Percentiles rank a stretch among this genome's conserved stretches.
Evolutionary conservation across 2,113 vertebrate genomes (phyloP).

Genomic region (Spizaetus ornatus): DNA sequence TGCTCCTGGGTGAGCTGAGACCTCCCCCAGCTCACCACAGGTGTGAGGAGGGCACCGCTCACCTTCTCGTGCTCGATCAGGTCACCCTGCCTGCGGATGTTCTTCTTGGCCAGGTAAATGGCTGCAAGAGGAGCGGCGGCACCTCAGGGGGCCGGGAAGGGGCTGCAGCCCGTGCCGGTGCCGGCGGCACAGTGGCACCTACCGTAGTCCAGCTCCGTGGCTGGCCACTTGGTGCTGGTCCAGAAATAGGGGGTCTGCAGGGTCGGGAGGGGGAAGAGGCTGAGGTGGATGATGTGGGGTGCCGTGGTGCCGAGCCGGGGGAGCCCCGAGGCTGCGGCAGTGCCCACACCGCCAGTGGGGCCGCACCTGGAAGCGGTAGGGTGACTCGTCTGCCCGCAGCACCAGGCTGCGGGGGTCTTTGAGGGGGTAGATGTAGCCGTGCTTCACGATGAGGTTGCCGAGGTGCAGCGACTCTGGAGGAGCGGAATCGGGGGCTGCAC

Average conservation of each 20-base stretch:
- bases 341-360: fast-evolving
- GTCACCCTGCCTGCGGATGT: conserved; percentile 88
- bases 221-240: conserved; percentile 87
- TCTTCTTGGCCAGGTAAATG: conserved; percentile 94
- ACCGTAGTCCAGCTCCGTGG: conserved; percentile 92
- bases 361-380: conserved; percentile 90
- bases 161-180: fast-evolving
- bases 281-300: fast-evolving
- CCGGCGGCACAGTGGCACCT: background rate
- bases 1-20: background rate
- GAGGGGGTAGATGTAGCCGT: conserved; percentile 89
- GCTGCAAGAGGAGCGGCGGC: conserved; percentile 62
- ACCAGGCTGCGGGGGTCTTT: conserved; percentile 77
- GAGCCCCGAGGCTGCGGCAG: background rate
- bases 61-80: conserved; percentile 92
- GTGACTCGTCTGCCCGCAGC: conserved; percentile 79
- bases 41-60: background rate
- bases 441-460: conserved; percentile 80
- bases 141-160: background rate
- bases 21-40: background rate
- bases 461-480: conserved; percentile 83
- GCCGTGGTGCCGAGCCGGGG: fast-evolving
- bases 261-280: background rate
- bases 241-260: conserved; percentile 91
- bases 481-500: background rate